Base-by-base conservation (phyloP, 1,140 invertebrate genomes). In the Bicyclus anynana region DNA sequence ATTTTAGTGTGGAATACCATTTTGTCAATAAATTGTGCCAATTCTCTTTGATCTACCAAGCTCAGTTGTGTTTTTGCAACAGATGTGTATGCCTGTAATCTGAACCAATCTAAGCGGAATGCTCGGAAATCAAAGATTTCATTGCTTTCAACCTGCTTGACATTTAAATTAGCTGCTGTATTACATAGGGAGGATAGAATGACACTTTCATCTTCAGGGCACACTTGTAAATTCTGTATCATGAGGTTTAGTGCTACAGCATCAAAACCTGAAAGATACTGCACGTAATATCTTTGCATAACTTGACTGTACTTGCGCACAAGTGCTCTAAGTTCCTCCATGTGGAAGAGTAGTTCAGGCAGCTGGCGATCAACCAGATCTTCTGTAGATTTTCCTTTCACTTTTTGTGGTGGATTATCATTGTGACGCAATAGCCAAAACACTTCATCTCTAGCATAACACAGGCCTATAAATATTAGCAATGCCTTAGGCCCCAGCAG, bases 1-100 rank as follows among this genome's bases (percentile, higher is more conserved):
- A 99, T 97, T 87, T 98, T 98, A 0, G 98, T 97, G 80, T 99
- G 99, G 78, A 99, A 99, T 33, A 97, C 92, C 74, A 99, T 94
- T 9, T 96, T 98, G 82, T 99, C 99, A 85, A 99, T 93, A 54
- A 98, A 94, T 40, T 94, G 94, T 10, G 97, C 96, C 9, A 99
- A 82, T 68, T 97, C 95, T 69, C 93, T 91, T 69, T 98, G 94
- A 70, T 98, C 96, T n/a, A 93, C 91, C 2, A 99, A 91, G 74
- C 92, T 93, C 56, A 99, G 90, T 37, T 92, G 93, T 16, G 95
- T 93, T 84, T 97, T 97, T 40, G 90, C 91, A 23, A 97, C 93
- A 59, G 97, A 98, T 70, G 97, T 95, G 76, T 97, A 98, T 0
- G 97, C 96, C 90, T 99, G 98, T 16, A 99, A 89, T 66, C 99